Evolutionary conservation across 2,797 vertebrate species (phyloP).

Genomic region (Sebastes nivosus): DNA sequence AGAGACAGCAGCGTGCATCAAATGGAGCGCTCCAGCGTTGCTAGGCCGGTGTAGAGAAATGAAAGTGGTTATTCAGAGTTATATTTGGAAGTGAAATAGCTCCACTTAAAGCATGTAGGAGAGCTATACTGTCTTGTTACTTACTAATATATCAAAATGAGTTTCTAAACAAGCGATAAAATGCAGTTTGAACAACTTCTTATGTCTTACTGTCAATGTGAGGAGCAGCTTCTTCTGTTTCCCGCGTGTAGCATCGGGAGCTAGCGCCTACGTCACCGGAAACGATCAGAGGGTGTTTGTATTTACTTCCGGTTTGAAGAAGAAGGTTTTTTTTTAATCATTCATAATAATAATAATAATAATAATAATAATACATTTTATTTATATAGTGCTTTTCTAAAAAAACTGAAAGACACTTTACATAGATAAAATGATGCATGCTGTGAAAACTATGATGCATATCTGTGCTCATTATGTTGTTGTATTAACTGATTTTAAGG

Average conservation of each 20-base stretch:
- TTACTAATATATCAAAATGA: accelerated
- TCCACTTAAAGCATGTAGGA: neutral
- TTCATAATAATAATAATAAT: no score
- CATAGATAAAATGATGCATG: neutral
- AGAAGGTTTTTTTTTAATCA: neutral
- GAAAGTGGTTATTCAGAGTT: slow-evolving; percentile 14
- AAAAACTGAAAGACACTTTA: no score
- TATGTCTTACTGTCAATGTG: slow-evolving; percentile 63
- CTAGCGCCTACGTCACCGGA: slow-evolving; percentile 76
- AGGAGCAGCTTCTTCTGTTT: slow-evolving; percentile 69
- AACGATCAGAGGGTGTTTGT: neutral
- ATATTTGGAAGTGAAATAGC: neutral
- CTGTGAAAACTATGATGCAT: slow-evolving; percentile 8
- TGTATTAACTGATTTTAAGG: neutral
- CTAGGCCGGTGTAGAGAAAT: slow-evolving; percentile 55
- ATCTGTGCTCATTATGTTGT: neutral
- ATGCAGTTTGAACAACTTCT: slow-evolving; percentile 1
- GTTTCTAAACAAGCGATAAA: neutral
- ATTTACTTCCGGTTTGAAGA: slow-evolving; percentile 69
- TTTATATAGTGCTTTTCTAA: accelerated
- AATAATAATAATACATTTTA: no score
- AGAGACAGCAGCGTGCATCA: accelerated
- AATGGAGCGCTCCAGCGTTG: slow-evolving; percentile 31
- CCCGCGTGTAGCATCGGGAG: slow-evolving; percentile 84
- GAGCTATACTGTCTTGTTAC: accelerated